These are phyloP conservation scores for Girardia tigrina DNA, from an alignment of 2,888 invertebrate species.

Conservation along the genomic window DNA sequence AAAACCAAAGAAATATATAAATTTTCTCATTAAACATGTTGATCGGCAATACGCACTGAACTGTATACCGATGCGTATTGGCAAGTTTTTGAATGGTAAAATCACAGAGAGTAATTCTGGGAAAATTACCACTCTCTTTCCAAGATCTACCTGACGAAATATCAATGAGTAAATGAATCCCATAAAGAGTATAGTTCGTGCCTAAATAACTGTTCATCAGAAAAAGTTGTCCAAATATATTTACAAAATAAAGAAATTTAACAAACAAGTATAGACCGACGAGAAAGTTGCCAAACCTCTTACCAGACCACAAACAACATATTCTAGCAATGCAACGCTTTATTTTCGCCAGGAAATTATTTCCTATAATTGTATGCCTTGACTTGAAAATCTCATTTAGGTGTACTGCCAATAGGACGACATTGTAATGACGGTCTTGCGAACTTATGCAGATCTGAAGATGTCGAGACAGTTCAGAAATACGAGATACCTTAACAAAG, in stretches of 20 bases:
- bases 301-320: conserved; percentile 42
- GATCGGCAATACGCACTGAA: conserved; percentile 49
- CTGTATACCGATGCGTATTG: conserved; percentile 51
- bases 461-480: background rate
- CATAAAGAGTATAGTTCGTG: conserved; percentile 45
- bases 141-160: conserved; percentile 42
- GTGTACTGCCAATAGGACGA: background rate
- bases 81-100: conserved; percentile 49
- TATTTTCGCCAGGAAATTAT: background rate
- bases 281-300: conserved; percentile 43
- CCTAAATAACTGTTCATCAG: conserved; percentile 47
- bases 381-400: background rate
- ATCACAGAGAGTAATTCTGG: conserved; percentile 49
- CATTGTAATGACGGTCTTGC: background rate
- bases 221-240: conserved; percentile 44
- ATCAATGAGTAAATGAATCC: conserved; percentile 43
- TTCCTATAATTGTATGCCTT: background rate
- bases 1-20: conserved; percentile 53
- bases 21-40: conserved; percentile 43
- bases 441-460: background rate
- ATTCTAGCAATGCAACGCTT: background rate
- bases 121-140: conserved; percentile 45
- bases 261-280: conserved; percentile 41
- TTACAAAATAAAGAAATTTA: conserved; percentile 43
- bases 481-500: background rate